Evolutionary conservation across 2,888 invertebrate species (phyloP).

Genomic region (Microplitis manilae): DNA sequence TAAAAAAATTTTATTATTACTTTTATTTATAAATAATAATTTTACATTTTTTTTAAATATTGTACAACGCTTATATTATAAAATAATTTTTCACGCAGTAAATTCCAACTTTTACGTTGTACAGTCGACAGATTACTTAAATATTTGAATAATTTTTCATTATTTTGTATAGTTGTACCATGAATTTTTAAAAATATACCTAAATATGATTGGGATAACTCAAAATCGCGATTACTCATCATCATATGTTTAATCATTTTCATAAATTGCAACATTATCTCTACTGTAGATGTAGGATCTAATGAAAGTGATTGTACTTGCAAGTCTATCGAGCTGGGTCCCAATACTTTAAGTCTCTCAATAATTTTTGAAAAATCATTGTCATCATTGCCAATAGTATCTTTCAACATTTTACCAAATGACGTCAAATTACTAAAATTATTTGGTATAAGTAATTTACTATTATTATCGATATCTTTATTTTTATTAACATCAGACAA

Average conservation of each 20-base stretch:
- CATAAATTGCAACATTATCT: constrained; percentile 85
- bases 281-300: constrained; percentile 80
- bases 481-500: constrained; percentile 72
- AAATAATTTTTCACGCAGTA: constrained; percentile 79
- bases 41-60: constrained; percentile 77
- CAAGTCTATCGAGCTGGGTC: constrained; percentile 89
- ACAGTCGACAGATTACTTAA: constrained; percentile 76
- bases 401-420: constrained; percentile 79
- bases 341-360: constrained; percentile 78
- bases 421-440: constrained; percentile 79
- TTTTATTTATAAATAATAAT: constrained; percentile 34
- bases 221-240: constrained; percentile 85
- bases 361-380: constrained; percentile 74
- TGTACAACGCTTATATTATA: constrained; percentile 85
- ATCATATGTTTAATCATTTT: constrained; percentile 82
- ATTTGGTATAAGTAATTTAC: constrained; percentile 75
- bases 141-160: constrained; percentile 74
- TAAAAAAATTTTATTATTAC: constrained; percentile 46
- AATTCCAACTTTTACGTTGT: constrained; percentile 78
- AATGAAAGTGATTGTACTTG: constrained; percentile 88
- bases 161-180: constrained; percentile 76
- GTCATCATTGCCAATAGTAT: constrained; percentile 72
- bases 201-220: constrained; percentile 91
- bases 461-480: constrained; percentile 66
- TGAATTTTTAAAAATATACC: constrained; percentile 89